phyloP scores from a whole-genome alignment of 1,140 invertebrate genomes.

The Batillaria attramentaria region DNA sequence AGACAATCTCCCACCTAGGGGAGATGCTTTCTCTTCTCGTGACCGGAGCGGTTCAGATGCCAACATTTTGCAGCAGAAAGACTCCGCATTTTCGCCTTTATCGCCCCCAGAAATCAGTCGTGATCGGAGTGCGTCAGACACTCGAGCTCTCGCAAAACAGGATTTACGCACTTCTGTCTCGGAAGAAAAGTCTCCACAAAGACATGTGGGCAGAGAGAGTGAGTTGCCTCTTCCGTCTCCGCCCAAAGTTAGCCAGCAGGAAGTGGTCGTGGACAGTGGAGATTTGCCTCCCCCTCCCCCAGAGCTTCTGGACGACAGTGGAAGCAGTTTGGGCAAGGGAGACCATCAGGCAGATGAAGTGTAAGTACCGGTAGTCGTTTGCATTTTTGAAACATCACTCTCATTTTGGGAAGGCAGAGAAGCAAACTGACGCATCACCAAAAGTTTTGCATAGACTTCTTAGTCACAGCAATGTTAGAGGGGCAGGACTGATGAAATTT shows the following conservation, averaged over 20 bases:
- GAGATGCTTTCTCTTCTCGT: neutral
- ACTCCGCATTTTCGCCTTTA: neutral
- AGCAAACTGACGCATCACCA: too few species aligned
- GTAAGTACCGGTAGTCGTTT: too few species aligned
- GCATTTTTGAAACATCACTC: too few species aligned
- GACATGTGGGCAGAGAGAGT: neutral
- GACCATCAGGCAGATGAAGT: constrained; percentile 14
- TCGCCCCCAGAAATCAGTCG: neutral
- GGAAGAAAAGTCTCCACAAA: too few species aligned
- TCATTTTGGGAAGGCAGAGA: too few species aligned
- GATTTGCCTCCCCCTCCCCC: constrained; percentile 55
- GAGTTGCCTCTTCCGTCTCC: neutral
- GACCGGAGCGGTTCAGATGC: constrained; percentile 36
- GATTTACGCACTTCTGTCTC: neutral
- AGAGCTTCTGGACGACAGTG: constrained; percentile 36
- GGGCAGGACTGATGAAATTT: too few species aligned
- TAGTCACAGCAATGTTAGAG: too few species aligned
- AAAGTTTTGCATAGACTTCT: too few species aligned
- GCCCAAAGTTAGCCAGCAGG: constrained; percentile 4
- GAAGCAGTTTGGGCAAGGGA: constrained; percentile 12
- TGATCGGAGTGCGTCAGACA: constrained; percentile 21
- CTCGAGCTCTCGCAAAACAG: neutral
- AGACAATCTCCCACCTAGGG: neutral
- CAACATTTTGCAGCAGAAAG: neutral
- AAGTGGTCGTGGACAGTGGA: constrained; percentile 22